phyloP scores from a whole-genome alignment of 37 sponge, comb jelly and placozoan species.

The Diacarnus erythraeanus region DNA sequence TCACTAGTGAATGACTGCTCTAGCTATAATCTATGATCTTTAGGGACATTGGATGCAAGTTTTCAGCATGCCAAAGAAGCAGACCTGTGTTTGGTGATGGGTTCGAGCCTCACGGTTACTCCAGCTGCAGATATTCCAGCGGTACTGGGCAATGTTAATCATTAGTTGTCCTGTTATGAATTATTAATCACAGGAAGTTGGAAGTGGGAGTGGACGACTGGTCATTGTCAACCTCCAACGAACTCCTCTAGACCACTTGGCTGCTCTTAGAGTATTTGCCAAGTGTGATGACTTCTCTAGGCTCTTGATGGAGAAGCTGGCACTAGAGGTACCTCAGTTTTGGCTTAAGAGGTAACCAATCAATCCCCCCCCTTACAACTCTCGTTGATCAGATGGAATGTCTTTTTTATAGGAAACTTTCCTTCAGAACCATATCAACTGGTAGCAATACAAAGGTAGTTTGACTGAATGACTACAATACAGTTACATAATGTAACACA shows the following conservation, averaged over 20 bases:
- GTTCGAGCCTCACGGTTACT: conserved; percentile 78
- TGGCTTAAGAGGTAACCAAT: conserved; percentile 33
- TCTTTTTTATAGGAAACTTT: neutral
- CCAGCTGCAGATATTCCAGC: conserved; percentile 77
- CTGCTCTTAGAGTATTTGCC: conserved; percentile 62
- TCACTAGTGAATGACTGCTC: neutral
- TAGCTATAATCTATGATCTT: neutral
- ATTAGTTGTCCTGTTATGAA: neutral
- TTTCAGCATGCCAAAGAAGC: conserved; percentile 66
- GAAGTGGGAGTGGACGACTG: conserved; percentile 14
- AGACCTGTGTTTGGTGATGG: conserved; percentile 76
- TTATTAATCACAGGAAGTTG: conserved; percentile 6
- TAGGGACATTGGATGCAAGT: conserved; percentile 56
- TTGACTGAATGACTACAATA: neutral
- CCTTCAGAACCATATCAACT: too few species aligned
- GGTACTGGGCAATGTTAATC: conserved; percentile 18
- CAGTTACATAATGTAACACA: too few species aligned
- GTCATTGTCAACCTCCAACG: conserved; percentile 80
- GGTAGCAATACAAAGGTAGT: too few species aligned
- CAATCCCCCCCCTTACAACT: too few species aligned
- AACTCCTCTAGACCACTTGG: conserved; percentile 60
- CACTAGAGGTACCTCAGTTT: conserved; percentile 63
- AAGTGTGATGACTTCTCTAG: conserved; percentile 69
- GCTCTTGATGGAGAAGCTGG: conserved; percentile 58
- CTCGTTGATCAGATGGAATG: neutral